phyloP scores from a whole-genome alignment of 37 sponge, comb jelly and placozoan genomes.

The Geodia barretti region DNA sequence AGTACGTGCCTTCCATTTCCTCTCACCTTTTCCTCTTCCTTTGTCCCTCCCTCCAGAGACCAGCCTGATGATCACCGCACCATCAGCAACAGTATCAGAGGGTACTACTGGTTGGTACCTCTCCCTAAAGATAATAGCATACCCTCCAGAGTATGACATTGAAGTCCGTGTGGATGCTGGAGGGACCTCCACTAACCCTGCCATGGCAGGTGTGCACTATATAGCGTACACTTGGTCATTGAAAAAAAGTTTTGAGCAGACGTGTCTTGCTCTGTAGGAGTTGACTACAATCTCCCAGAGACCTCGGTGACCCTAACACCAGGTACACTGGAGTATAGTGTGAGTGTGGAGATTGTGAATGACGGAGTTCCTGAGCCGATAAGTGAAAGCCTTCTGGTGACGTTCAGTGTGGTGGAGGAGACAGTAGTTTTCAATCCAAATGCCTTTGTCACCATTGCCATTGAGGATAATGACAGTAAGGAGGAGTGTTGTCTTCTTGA shows the following conservation, averaged over 20 bases:
- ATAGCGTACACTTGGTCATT: background rate
- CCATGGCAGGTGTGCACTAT: background rate
- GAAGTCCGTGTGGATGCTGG: background rate
- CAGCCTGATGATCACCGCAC: background rate
- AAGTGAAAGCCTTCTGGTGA: too few species aligned
- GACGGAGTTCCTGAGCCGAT: too few species aligned
- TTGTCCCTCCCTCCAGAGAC: background rate
- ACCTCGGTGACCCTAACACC: background rate
- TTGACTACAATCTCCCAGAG: background rate
- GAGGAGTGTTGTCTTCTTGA: background rate
- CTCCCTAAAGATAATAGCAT: background rate
- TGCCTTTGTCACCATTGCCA: background rate
- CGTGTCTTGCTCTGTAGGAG: background rate
- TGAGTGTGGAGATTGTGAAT: too few species aligned
- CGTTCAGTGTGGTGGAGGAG: too few species aligned
- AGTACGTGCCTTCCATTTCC: too few species aligned
- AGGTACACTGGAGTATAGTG: background rate
- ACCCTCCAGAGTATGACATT: background rate
- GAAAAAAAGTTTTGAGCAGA: too few species aligned
- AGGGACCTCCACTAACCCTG: background rate
- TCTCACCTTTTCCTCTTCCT: too few species aligned
- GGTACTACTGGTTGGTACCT: background rate
- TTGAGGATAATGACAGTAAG: background rate
- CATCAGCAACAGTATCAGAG: background rate
- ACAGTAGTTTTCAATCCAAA: too few species aligned